Base-by-base conservation (phyloP, 2,113 vertebrate genomes). In the Motacilla tschutschensis region DNA sequence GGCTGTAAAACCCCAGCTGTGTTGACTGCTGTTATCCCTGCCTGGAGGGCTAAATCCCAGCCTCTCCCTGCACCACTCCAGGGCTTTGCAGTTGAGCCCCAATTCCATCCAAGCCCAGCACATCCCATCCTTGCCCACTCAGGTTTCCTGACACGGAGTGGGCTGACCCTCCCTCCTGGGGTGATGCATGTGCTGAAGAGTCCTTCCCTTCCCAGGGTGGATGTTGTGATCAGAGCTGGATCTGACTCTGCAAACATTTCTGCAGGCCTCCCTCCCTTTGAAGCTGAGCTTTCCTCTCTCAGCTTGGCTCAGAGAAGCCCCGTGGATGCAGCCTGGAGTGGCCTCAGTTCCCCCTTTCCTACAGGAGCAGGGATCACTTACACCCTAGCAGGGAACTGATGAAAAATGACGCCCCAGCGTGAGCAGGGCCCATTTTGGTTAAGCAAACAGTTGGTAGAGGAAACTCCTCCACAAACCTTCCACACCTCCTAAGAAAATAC, bases 401-500 rank as follows among this genome's bases (percentile, higher is more conserved):
- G 88, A 87, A 93, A 93, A 93, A 85, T 64, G 24, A 83, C 0
- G 18, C 28, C 75, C 64, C 76, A 77, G 88, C 41, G 0, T 82
- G 84, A 90, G 48, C 57, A 73, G 53, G 62, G 79, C 79, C 87
- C 57, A 3, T 90, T 92, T 87, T 88, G 60, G 79, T 86, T 93
- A 93, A 90, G 65, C 43, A 93, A 94, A 88, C 69, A 93, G 38
- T 64, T 3, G 2, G 35, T 66, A 48, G 79, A 79, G 71, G 57
- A 74, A 82, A 90, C 84, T 87, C 60, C 41, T 92, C 57, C 44
- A 35, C 0, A 3, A 92, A 85, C 71, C 65, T 46, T 85, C 73
- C 90, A 87, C 84, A 7, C 88, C 90, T 93, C 43, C 48, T 93
- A 91, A 83, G 41, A 88, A 93, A 92, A 88, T 65, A 87, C 38